Conservation (phyloP, 23 tunicate species). For the Phallusia fumigata region DNA sequence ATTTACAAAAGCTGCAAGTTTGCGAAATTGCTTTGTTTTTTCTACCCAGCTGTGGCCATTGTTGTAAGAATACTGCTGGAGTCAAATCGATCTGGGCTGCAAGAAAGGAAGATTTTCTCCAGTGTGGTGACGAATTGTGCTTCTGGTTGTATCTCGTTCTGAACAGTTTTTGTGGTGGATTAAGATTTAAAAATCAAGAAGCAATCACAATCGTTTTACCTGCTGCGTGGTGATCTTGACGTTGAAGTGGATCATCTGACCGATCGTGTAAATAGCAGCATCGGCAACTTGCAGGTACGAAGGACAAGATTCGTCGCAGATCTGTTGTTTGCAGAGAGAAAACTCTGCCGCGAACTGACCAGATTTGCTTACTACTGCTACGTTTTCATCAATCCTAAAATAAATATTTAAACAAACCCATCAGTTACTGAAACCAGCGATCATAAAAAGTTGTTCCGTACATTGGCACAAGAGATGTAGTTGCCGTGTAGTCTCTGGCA, state of each 20-base stretch:
- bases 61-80: neutral
- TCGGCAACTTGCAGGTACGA: neutral
- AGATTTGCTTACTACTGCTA: neutral
- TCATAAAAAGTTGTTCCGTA: constrained; percentile 1
- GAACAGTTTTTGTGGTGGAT: neutral
- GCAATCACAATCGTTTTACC: neutral
- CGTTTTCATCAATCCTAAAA: neutral
- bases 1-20: no score
- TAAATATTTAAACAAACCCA: no score
- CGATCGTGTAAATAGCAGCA: constrained; percentile 26
- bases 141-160: neutral
- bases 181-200: neutral
- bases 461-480: constrained; percentile 31
- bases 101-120: constrained; percentile 7
- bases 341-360: constrained; percentile 13
- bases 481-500: constrained; percentile 14
- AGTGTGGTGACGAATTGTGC: constrained; percentile 10
- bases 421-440: no score
- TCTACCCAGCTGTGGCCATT: neutral
- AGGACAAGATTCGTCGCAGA: constrained; percentile 21
- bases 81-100: neutral
- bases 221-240: neutral
- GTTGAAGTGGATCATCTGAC: constrained; percentile 18
- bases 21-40: neutral
- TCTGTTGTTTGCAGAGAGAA: neutral